These are phyloP conservation scores for Neopipo cinnamomea DNA, from an alignment of 2,113 vertebrate species.

Conservation along the genomic window DNA sequence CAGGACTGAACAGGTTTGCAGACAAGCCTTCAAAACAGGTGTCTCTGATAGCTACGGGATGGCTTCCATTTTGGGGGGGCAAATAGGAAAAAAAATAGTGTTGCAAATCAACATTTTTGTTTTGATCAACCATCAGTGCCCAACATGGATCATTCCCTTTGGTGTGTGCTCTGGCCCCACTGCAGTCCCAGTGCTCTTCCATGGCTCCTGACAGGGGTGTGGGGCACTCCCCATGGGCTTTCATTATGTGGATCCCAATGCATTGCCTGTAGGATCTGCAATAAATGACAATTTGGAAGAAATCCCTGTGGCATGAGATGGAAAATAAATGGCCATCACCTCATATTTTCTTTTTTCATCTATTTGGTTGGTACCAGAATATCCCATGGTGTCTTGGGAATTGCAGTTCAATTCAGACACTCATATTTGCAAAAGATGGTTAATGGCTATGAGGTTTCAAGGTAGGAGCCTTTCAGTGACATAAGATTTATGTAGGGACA, in stretches of 20 bases:
- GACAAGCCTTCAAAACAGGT: neutral
- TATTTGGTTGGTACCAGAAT: neutral
- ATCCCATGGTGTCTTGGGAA: neutral
- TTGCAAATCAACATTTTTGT: neutral
- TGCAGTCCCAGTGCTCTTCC: neutral
- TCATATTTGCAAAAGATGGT: neutral
- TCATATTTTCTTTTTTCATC: neutral
- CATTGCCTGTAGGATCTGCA: neutral
- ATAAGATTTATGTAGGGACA: slow-evolving; percentile 44
- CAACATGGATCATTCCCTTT: accelerated
- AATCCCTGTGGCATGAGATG: neutral
- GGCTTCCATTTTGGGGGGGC: neutral
- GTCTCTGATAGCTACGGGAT: neutral
- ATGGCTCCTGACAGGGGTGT: neutral
- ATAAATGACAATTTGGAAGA: neutral
- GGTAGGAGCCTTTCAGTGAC: slow-evolving; percentile 14
- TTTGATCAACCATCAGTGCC: neutral
- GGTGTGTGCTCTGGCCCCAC: neutral
- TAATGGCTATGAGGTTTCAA: slow-evolving; percentile 56
- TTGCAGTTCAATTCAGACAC: neutral
- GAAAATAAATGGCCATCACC: slow-evolving; percentile 1
- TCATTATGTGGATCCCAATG: neutral
- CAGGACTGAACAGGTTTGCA: neutral
- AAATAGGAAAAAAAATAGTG: neutral
- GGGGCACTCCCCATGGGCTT: neutral